Conservation (phyloP, 2,113 vertebrate genomes). For the Pristiophorus japonicus region DNA sequence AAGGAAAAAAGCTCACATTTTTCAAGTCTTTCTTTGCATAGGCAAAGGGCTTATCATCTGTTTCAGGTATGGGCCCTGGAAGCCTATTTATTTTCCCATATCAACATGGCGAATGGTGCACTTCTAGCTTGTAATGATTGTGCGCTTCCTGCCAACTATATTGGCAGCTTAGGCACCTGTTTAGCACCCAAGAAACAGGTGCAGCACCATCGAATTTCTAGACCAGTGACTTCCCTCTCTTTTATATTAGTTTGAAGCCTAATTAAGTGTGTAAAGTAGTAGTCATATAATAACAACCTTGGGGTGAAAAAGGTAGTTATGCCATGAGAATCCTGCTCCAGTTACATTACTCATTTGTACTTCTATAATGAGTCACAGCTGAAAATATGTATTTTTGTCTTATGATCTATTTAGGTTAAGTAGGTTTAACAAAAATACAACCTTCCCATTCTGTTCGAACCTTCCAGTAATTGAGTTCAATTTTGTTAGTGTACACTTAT, state of each 20-base stretch:
- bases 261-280: background rate
- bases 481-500: background rate
- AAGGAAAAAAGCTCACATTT: background rate
- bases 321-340: background rate
- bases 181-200: background rate
- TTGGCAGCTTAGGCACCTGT: background rate
- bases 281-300: background rate
- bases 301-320: background rate
- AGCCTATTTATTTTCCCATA: background rate
- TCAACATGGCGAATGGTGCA: background rate
- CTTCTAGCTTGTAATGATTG: background rate
- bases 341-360: background rate
- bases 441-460: too few relatives aligned
- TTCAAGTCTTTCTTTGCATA: background rate
- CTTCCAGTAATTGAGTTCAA: background rate
- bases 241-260: background rate
- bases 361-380: background rate
- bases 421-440: background rate
- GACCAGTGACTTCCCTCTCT: background rate
- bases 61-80: background rate
- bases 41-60: background rate
- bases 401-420: background rate
- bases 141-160: background rate
- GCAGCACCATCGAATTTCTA: background rate
- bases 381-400: background rate